Conservation (phyloP, 2,888 invertebrate species). For the Euplexia lucipara region DNA sequence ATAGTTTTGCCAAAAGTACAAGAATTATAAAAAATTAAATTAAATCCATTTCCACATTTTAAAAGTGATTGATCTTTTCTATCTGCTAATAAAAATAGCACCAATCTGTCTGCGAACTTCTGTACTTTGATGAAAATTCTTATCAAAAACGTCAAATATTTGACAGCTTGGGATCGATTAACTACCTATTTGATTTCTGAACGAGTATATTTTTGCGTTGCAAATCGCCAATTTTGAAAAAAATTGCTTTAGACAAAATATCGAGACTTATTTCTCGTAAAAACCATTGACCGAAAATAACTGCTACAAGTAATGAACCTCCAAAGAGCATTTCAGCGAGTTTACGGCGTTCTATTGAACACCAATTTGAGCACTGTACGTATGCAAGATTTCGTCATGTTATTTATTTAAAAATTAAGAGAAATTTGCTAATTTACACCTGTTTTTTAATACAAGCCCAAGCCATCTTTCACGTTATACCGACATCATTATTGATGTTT, state of each 20-base stretch:
- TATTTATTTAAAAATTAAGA: slow-evolving; percentile 29
- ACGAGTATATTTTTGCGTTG: slow-evolving; percentile 36
- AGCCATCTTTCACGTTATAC: background rate
- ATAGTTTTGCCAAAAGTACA: no score
- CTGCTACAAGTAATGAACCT: slow-evolving; percentile 70
- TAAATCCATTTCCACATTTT: no score
- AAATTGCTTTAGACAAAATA: background rate
- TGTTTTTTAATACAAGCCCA: background rate
- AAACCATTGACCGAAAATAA: background rate
- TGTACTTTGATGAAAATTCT: background rate
- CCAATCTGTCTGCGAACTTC: no score
- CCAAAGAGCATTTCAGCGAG: slow-evolving; percentile 73
- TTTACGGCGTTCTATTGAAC: slow-evolving; percentile 67
- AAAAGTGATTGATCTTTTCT: no score
- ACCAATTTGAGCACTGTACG: slow-evolving; percentile 72
- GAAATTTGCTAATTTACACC: slow-evolving; percentile 2
- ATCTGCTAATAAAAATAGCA: no score
- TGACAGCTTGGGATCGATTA: slow-evolving; percentile 22
- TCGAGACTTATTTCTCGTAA: slow-evolving; percentile 15
- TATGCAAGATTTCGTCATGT: slow-evolving; percentile 48
- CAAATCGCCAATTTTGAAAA: slow-evolving; percentile 42
- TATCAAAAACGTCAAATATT: background rate
- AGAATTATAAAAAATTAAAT: no score
- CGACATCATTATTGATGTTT: background rate
- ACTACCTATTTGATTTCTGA: slow-evolving; percentile 37